Evolutionary conservation across 2,797 vertebrate species (phyloP), one percentile per base, ranked within the genome.

Genomic region (Halcyon smyrnensis): DNA sequence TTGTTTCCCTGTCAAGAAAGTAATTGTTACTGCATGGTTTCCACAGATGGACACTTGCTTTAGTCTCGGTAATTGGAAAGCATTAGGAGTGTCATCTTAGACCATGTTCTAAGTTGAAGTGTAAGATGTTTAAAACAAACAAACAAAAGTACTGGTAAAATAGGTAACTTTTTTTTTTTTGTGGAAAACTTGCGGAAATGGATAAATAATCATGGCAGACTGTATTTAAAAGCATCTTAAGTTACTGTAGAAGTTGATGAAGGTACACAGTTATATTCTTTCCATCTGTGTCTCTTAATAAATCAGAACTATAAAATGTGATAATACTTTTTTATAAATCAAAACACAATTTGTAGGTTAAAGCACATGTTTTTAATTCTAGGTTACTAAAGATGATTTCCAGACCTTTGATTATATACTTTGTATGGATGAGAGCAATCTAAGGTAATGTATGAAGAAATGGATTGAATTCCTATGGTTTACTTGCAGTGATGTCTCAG

Each of bases 381-480:
- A 99, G 99, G 97, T 99, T 97, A 99, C 99, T 75, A 99, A 98
- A 86, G 99, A 99, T 5, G 99, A 99, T 95, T 99, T 99, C 94
- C 95, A 97, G 97, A 98, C 97, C 57, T 99, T 99, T 70, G 99
- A 99, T 91, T 98, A 99, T 93, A 99, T 99, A 82, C 98, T 99
- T 15, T 99, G 99, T 96, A 99, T 99, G 99, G 99, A 99, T 91
- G 99, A 99, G 90, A 99, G 97, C 98, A 99, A 99, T 93, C 89
- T 99, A 96, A 99, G 98, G 99, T 99, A 98, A 89, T 53, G 89
- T 90, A 86, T 96, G 63, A 77, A 70, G 51, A 87, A 75, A 54
- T 18, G 2, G 25, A 89, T 78, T 34, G 65, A 68, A 81, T 78
- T 78, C 15, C 20, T 48, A 6, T n/a, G 54, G 63, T 48, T 90